These are phyloP conservation scores for Ashinkailepas kermadecensis DNA, from an alignment of 2,888 invertebrate species.

Conservation along the genomic window DNA sequence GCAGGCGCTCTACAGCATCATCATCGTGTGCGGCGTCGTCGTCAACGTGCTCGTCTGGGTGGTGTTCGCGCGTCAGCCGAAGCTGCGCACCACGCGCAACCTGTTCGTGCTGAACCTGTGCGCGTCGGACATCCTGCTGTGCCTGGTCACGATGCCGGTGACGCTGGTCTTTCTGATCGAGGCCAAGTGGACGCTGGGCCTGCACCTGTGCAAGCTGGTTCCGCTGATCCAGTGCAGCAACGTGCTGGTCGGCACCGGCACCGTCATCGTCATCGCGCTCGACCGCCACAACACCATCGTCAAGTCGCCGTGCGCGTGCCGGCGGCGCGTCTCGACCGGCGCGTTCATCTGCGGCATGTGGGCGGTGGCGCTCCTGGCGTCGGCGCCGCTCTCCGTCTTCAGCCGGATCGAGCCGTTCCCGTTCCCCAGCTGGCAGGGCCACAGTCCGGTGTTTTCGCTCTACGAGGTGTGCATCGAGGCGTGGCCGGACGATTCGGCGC, in stretches of 20 bases:
- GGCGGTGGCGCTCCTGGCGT: slow-evolving; percentile 45
- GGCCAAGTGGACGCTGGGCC: slow-evolving; percentile 50
- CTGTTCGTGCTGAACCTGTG: slow-evolving; percentile 54
- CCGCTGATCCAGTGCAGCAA: slow-evolving; percentile 53
- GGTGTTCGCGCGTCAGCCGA: slow-evolving; percentile 39
- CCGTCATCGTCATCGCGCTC: slow-evolving; percentile 51
- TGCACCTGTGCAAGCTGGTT: slow-evolving; percentile 52
- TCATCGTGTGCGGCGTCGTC: slow-evolving; percentile 40
- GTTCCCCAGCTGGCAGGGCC: slow-evolving; percentile 31
- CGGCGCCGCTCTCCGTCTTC: slow-evolving; percentile 46
- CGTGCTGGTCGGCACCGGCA: slow-evolving; percentile 54
- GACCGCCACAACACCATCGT: slow-evolving; percentile 47
- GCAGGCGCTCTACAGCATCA: slow-evolving; percentile 39
- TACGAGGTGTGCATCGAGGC: slow-evolving; percentile 43
- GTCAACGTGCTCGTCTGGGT: slow-evolving; percentile 41
- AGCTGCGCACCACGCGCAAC: slow-evolving; percentile 41
- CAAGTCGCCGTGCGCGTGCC: slow-evolving; percentile 39
- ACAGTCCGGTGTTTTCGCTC: slow-evolving; percentile 37
- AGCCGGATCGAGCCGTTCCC: slow-evolving; percentile 39
- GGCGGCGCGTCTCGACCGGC: slow-evolving; percentile 36
- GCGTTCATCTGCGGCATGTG: slow-evolving; percentile 46
- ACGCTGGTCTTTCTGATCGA: slow-evolving; percentile 48
- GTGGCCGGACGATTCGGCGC: slow-evolving; percentile 40
- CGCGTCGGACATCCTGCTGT: slow-evolving; percentile 51
- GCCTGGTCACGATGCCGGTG: slow-evolving; percentile 53